phyloP scores from a whole-genome alignment of 2,888 invertebrate species.

The Eurytoma californica region DNA sequence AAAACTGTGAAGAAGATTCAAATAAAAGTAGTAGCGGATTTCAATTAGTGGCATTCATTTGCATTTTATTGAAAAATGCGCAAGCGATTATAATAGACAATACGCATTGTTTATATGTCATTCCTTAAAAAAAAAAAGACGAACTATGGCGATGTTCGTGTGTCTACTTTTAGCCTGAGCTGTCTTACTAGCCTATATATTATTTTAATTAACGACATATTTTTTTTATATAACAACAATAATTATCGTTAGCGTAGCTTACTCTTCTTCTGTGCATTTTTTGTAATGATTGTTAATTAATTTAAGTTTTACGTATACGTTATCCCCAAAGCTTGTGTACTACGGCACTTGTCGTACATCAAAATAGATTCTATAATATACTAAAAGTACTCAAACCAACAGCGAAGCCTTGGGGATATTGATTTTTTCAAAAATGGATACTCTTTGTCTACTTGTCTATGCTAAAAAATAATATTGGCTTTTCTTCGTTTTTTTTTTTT shows the following conservation, averaged over 20 bases:
- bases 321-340: slow-evolving; percentile 7
- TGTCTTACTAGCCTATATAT: background rate
- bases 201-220: slow-evolving; percentile 31
- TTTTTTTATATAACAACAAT: slow-evolving; percentile 16
- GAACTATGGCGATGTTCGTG: slow-evolving; percentile 12
- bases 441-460: slow-evolving; percentile 47
- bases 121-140: background rate
- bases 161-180: background rate
- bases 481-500: slow-evolving; percentile 11
- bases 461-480: background rate
- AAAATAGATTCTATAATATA: background rate
- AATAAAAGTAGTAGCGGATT: background rate
- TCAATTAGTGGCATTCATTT: background rate
- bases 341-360: slow-evolving; percentile 3
- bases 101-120: slow-evolving; percentile 19
- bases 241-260: slow-evolving; percentile 36
- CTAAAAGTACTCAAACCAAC: background rate
- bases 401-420: slow-evolving; percentile 11
- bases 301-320: slow-evolving; percentile 44
- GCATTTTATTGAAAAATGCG: slow-evolving; percentile 4
- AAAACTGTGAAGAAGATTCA: background rate
- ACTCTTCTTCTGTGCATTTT: slow-evolving; percentile 18
- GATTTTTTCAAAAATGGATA: slow-evolving; percentile 50
- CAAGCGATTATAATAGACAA: background rate
- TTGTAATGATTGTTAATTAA: slow-evolving; percentile 47